phyloP scores from a whole-genome alignment of 2,113 vertebrate species.

The Sula dactylatra region DNA sequence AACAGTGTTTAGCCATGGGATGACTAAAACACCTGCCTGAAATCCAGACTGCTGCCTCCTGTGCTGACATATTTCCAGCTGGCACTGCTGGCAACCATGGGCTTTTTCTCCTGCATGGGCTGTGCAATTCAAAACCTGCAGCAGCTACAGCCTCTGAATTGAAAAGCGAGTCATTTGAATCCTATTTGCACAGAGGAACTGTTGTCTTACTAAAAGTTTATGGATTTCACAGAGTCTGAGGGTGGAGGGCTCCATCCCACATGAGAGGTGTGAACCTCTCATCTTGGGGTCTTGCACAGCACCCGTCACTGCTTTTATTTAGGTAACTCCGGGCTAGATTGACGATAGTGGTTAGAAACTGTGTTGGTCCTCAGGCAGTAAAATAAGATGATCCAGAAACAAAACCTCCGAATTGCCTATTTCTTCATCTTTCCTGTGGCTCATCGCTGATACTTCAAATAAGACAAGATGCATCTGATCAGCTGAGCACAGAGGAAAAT shows the following conservation, averaged over 20 bases:
- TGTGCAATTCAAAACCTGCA: background rate
- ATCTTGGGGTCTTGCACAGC: rapidly evolving
- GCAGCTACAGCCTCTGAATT: background rate
- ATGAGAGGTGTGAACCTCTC: background rate
- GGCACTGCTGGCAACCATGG: background rate
- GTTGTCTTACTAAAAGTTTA: background rate
- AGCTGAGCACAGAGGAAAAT: background rate
- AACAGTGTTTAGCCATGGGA: background rate
- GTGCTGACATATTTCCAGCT: slow-evolving; percentile 1
- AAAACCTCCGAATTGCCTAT: background rate
- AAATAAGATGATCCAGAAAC: background rate
- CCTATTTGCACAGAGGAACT: background rate
- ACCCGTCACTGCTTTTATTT: background rate
- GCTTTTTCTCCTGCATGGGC: background rate
- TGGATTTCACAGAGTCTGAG: background rate
- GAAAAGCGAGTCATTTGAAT: background rate
- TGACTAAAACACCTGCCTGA: background rate
- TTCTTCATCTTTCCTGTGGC: background rate
- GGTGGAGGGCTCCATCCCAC: background rate
- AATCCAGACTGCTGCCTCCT: background rate
- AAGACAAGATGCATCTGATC: background rate
- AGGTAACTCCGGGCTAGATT: background rate
- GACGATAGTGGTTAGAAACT: background rate
- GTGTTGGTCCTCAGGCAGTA: background rate
- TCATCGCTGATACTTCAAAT: background rate